Conservation (phyloP, 2,888 invertebrate species). For the Torymus tubicola region DNA sequence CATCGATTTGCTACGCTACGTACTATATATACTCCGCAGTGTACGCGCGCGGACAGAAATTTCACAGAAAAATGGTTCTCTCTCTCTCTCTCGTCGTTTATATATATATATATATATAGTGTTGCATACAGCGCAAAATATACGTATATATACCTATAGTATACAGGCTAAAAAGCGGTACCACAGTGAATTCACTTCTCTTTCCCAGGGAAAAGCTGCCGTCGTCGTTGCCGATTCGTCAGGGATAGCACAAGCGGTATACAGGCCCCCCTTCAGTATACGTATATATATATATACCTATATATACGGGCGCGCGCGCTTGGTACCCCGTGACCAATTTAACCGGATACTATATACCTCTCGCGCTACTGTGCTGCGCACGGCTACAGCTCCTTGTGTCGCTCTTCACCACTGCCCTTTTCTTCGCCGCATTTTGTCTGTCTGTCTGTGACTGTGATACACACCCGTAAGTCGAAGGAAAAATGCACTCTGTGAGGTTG, state of each 20-base stretch:
- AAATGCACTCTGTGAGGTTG: constrained; percentile 13
- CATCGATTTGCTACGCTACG: constrained; percentile 13
- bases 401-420: neutral
- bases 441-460: too few relatives aligned
- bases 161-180: constrained; percentile 21
- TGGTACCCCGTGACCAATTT: constrained; percentile 74
- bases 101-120: too few relatives aligned
- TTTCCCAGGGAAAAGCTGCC: constrained; percentile 71
- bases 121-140: constrained; percentile 36
- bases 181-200: constrained; percentile 57
- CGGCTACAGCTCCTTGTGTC: constrained; percentile 45
- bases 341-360: constrained; percentile 72
- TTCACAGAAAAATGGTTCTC: constrained; percentile 25
- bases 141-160: too few relatives aligned
- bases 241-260: constrained; percentile 68
- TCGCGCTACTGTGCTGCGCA: constrained; percentile 29
- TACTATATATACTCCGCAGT: too few relatives aligned
- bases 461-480: constrained; percentile 1
- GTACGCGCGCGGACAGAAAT: constrained; percentile 14
- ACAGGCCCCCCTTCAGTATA: too few relatives aligned
- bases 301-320: constrained; percentile 67
- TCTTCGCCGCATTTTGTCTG: neutral
- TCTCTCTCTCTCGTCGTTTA: too few relatives aligned
- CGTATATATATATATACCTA: too few relatives aligned
- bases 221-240: constrained; percentile 68